Evolutionary conservation across 2,113 vertebrate genomes (phyloP).

Genomic region (Atherinomorus stipes): DNA sequence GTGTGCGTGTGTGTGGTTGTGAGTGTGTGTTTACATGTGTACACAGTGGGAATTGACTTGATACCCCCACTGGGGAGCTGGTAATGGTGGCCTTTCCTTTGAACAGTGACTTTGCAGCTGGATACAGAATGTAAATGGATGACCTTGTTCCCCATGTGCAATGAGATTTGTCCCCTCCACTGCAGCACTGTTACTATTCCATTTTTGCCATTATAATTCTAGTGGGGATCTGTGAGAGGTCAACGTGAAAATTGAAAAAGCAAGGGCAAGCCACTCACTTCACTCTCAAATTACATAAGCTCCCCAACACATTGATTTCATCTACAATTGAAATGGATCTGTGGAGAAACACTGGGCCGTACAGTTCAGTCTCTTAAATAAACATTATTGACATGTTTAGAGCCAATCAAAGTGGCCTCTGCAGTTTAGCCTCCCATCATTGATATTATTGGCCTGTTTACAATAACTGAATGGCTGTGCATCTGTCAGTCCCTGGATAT

Average conservation of each 20-base stretch:
- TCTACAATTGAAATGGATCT: constrained; percentile 60
- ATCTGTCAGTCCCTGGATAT: constrained; percentile 60
- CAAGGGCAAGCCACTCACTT: constrained; percentile 47
- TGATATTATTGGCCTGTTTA: constrained; percentile 76
- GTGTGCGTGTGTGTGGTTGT: constrained; percentile 18
- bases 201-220: constrained; percentile 62
- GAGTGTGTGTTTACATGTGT: constrained; percentile 46
- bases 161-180: constrained; percentile 50
- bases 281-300: constrained; percentile 70
- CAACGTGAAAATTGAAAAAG: constrained; percentile 49
- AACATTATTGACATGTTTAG: constrained; percentile 76
- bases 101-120: constrained; percentile 60
- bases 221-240: constrained; percentile 60
- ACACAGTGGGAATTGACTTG: constrained; percentile 60
- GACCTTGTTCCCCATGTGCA: constrained; percentile 73
- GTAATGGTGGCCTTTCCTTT: constrained; percentile 69
- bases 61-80: constrained; percentile 67
- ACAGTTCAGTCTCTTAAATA: constrained; percentile 64
- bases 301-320: constrained; percentile 57
- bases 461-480: constrained; percentile 49
- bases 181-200: constrained; percentile 38
- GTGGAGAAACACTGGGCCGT: constrained; percentile 19
- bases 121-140: constrained; percentile 65
- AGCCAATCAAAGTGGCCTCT: constrained; percentile 53
- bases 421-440: constrained; percentile 56